Evolutionary conservation across 2,888 invertebrate species (phyloP), one percentile per base, ranked within the genome.

Genomic region (Chymomyza amoena): DNA sequence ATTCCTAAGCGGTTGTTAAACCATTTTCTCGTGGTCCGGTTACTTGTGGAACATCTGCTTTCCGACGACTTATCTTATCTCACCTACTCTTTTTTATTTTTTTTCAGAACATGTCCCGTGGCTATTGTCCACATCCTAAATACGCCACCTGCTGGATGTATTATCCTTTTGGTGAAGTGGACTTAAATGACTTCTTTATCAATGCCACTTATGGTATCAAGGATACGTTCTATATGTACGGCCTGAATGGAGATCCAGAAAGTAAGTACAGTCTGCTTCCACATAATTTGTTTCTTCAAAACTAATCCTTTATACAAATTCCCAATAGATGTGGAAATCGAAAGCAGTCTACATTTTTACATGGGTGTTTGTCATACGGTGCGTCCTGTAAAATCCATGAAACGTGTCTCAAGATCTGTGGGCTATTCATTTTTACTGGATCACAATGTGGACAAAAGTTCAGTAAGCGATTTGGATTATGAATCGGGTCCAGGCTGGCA

Each of bases 311-410:
- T 25, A 32, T 7, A 32, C 32, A 7, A 7, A 32, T n/a, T 57
- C 13, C 25, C 18, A 9, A 10, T 78, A 94, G 94, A 93, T 84
- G 90, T 94, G 2, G 90, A 92, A 13, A 75, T 94, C 4, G 91
- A 88, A 1, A 89, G 93, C 28, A 93, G 91, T 1, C 80, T 93
- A 1, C 93, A 93, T 57, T 93, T 94, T 75, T 87, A 92, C 10
- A 87, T 91, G 70, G 95, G 95, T 0, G 93, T 93, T 59, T 95
- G 95, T 83, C 93, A 93, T 84, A 94, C 94, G 0, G 79, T 95
- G 7, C 90, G 92, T 0, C 95, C 93, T 0, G 92, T 91, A 75
- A 87, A 90, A 54, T 86, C 89, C 75, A 92, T 89, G 64, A 92
- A 87, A 39, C 89, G 90, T 63, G 93, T 93, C 2, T 92, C 90